Percentiles rank a stretch among this genome's conserved stretches.
These are phyloP conservation scores for Ariolimax columbianus DNA, from an alignment of 2,888 invertebrate genomes.

Conservation along the genomic window DNA sequence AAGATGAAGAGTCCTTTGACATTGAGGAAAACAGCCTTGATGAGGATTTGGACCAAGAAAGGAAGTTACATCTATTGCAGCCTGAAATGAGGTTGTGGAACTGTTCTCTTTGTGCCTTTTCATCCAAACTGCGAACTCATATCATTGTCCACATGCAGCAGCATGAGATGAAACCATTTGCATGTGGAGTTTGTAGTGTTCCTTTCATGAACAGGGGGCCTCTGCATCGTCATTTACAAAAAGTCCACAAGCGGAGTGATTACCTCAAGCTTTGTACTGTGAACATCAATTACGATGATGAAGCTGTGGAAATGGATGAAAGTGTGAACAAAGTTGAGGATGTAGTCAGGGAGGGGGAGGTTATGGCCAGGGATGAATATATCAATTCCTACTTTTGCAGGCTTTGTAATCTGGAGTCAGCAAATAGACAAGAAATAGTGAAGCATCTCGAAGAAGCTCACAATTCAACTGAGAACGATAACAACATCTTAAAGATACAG, in stretches of 20 bases:
- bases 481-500: conserved; percentile 42
- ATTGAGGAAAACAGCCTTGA: background rate
- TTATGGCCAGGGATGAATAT: conserved; percentile 44
- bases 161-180: conserved; percentile 70
- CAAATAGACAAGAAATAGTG: conserved; percentile 62
- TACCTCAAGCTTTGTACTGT: conserved; percentile 59
- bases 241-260: conserved; percentile 63
- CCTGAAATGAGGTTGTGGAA: conserved; percentile 82
- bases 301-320: background rate
- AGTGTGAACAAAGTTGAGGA: too few relatives aligned
- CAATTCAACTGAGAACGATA: conserved; percentile 62
- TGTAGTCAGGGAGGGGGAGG: conserved; percentile 43
- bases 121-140: conserved; percentile 65
- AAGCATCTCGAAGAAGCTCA: conserved; percentile 68
- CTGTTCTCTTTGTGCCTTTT: conserved; percentile 92
- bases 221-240: conserved; percentile 75
- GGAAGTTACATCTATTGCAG: conserved; percentile 11
- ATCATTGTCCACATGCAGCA: conserved; percentile 71
- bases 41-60: background rate
- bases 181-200: conserved; percentile 77
- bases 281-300: conserved; percentile 60
- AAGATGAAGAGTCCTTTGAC: background rate
- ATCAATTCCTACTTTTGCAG: conserved; percentile 63
- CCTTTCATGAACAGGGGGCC: conserved; percentile 78
- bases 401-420: conserved; percentile 65